Percentiles rank a stretch among this genome's conserved stretches.
Evolutionary conservation across 2,888 invertebrate species (phyloP).

Genomic region (Siphlonurus alternatus): DNA sequence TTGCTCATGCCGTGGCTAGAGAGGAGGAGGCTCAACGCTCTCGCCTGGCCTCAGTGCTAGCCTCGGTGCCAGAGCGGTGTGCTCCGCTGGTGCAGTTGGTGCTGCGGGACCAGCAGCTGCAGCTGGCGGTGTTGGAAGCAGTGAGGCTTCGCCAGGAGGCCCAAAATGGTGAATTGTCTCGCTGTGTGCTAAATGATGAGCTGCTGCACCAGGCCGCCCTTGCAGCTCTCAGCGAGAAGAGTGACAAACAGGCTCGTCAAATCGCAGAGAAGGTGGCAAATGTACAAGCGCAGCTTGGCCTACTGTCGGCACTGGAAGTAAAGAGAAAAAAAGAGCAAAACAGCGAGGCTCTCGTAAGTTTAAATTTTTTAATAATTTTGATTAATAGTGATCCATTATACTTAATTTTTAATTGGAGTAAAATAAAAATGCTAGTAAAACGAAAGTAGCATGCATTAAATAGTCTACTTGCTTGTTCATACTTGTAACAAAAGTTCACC

Average conservation of each 20-base stretch:
- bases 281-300: slow-evolving; percentile 52
- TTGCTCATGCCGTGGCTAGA: slow-evolving; percentile 50
- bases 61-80: background rate
- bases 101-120: background rate
- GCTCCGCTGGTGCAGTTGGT: background rate
- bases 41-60: background rate
- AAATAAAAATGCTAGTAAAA: too few relatives aligned
- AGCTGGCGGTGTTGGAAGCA: background rate
- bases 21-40: slow-evolving; percentile 6
- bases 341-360: slow-evolving; percentile 43
- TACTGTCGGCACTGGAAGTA: slow-evolving; percentile 53
- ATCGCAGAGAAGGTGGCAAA: slow-evolving; percentile 21
- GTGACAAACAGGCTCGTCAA: slow-evolving; percentile 29
- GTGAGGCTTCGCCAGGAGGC: background rate
- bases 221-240: slow-evolving; percentile 50
- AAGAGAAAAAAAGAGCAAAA: slow-evolving; percentile 49
- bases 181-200: slow-evolving; percentile 41
- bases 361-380: background rate
- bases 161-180: background rate
- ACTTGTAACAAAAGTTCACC: background rate
- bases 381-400: background rate
- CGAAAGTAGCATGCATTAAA: background rate
- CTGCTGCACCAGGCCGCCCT: slow-evolving; percentile 56
- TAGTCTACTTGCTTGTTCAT: background rate
- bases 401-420: background rate